A percentile compares a stretch with the other conserved stretches of the same genome.
Evolutionary conservation across 2,797 vertebrate genomes (phyloP).

Genomic region (Darevskia nairensis): DNA sequence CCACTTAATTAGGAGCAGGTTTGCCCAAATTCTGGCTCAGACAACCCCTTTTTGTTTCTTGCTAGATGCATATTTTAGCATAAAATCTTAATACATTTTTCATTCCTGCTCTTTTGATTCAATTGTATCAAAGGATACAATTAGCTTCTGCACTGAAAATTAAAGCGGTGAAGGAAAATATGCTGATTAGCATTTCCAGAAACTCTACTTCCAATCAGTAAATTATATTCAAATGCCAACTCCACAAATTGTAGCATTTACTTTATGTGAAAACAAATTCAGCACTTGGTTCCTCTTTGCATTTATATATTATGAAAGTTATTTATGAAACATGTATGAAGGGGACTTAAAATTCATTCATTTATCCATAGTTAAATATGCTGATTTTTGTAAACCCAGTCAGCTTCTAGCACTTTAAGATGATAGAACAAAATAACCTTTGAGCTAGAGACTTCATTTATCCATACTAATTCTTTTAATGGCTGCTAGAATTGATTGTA

Average conservation of each 20-base stretch:
- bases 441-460: constrained; percentile 65
- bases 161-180: constrained; percentile 41
- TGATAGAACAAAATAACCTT: constrained; percentile 61
- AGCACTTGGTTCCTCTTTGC: constrained; percentile 50
- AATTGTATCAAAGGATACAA: constrained; percentile 25
- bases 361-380: constrained; percentile 40
- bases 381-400: constrained; percentile 53
- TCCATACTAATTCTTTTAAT: constrained; percentile 70
- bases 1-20: constrained; percentile 3
- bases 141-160: constrained; percentile 46
- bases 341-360: constrained; percentile 40
- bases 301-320: constrained; percentile 58
- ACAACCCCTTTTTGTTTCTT: not conserved
- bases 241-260: constrained; percentile 53
- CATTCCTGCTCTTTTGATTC: constrained; percentile 1
- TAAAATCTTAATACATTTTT: constrained; percentile 41
- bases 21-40: not conserved
- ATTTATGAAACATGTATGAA: constrained; percentile 36
- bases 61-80: not conserved
- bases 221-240: constrained; percentile 59
- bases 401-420: constrained; percentile 58
- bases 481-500: constrained; percentile 73
- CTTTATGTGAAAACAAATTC: constrained; percentile 51
- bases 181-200: constrained; percentile 58
- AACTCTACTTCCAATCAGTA: constrained; percentile 50